phyloP scores from a whole-genome alignment of 2,797 vertebrate genomes.

The Siniperca obscura region DNA sequence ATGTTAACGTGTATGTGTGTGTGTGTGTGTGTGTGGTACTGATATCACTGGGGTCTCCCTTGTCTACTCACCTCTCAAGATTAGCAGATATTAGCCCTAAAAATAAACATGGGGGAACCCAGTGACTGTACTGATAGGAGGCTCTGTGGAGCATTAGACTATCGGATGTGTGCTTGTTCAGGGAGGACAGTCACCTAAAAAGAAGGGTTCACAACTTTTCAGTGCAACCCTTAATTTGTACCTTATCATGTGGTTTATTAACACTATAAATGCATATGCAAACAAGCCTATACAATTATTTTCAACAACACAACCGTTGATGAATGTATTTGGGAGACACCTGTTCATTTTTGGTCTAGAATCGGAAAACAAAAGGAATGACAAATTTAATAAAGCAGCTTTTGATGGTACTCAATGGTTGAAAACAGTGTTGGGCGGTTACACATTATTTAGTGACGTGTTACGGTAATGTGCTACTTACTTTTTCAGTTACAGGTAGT shows the following conservation, averaged over 20 bases:
- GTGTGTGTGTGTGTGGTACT: not conserved
- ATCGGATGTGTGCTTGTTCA: not conserved
- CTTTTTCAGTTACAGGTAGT: no score
- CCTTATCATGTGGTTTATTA: not conserved
- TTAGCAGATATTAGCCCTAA: slow-evolving; percentile 41
- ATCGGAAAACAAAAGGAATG: not conserved
- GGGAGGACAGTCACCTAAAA: not conserved
- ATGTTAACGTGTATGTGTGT: not conserved
- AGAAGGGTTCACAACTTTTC: not conserved
- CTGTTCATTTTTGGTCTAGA: not conserved
- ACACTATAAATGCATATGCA: not conserved
- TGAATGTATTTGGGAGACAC: not conserved
- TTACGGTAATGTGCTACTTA: no score
- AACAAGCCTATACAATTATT: not conserved
- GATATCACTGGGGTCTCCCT: slow-evolving; percentile 51
- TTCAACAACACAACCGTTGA: not conserved
- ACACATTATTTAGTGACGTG: no score
- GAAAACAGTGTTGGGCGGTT: no score
- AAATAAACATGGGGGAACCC: slow-evolving; percentile 52
- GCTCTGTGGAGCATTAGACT: not conserved
- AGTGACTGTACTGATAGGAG: not conserved
- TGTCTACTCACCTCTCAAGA: slow-evolving; percentile 17
- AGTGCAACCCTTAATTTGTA: not conserved
- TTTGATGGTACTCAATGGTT: not conserved
- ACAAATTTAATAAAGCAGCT: not conserved